Conservation (phyloP, 64 coral and sea anemone species). For the Pocillopora damicornis region DNA sequence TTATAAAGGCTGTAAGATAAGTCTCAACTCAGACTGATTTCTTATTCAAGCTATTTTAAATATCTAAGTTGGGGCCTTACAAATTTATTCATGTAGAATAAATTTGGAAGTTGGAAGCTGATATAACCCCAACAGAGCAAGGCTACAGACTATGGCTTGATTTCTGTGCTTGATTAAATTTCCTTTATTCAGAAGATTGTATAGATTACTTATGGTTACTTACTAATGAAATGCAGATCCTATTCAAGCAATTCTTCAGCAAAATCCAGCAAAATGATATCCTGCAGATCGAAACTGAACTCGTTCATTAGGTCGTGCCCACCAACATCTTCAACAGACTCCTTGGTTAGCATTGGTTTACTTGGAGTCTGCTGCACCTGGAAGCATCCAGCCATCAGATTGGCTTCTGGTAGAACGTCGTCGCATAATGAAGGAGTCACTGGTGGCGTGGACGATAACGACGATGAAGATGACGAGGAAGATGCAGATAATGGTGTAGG, state of each 20-base stretch:
- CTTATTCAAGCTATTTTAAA: not conserved
- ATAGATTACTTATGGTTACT: not conserved
- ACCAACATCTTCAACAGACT: not conserved
- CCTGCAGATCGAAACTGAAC: not conserved
- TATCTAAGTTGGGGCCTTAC: no score
- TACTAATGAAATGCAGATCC: not conserved
- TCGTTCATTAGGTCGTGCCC: not conserved
- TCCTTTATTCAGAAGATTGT: no score
- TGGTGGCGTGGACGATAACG: no score
- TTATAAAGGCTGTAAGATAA: no score
- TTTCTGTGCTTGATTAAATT: no score
- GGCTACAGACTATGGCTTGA: no score
- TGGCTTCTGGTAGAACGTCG: not conserved
- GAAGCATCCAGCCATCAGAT: not conserved
- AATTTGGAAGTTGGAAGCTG: no score
- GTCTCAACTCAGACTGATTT: not conserved
- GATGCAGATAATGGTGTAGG: not conserved
- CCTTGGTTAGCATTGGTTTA: not conserved
- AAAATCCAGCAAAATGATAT: conserved; percentile 18
- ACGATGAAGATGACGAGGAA: not conserved
- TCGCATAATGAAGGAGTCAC: not conserved
- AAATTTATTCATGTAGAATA: no score
- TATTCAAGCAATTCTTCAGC: conserved; percentile 23
- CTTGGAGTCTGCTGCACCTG: not conserved
- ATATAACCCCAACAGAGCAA: no score